Evolutionary conservation across 2,797 vertebrate genomes (phyloP).

Genomic region (Cynopterus sphinx): DNA sequence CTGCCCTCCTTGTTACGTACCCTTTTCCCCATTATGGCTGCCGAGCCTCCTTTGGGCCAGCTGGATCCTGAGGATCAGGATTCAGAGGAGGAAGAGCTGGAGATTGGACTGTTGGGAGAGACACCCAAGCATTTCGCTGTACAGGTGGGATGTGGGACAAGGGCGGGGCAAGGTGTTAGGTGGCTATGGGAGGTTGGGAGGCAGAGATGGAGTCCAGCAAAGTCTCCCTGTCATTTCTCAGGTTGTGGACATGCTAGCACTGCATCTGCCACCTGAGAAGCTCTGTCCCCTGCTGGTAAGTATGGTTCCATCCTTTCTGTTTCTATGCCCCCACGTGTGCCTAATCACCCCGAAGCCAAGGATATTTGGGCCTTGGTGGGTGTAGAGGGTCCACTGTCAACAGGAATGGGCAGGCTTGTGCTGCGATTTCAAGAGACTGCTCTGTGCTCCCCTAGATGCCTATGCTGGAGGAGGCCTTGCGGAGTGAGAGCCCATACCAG

Average conservation of each 20-base stretch:
- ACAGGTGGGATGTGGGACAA: slow-evolving; percentile 72
- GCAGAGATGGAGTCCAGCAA: not conserved
- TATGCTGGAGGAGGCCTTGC: slow-evolving; percentile 88
- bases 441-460: slow-evolving; percentile 85
- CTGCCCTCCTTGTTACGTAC: slow-evolving; percentile 88
- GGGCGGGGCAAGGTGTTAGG: not conserved
- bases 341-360: not conserved
- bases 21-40: slow-evolving; percentile 91
- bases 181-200: not conserved
- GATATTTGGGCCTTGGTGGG: not conserved
- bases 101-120: slow-evolving; percentile 76
- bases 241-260: slow-evolving; percentile 94
- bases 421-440: not conserved
- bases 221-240: slow-evolving; percentile 62
- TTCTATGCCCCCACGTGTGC: not conserved
- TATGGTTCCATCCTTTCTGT: not conserved
- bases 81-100: slow-evolving; percentile 82
- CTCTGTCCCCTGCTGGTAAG: slow-evolving; percentile 92
- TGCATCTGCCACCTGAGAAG: slow-evolving; percentile 93
- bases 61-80: slow-evolving; percentile 93
- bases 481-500: slow-evolving; percentile 89
- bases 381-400: not conserved
- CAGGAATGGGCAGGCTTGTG: not conserved
- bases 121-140: slow-evolving; percentile 84
- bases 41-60: slow-evolving; percentile 89